Base-by-base conservation (phyloP, 2,888 invertebrate genomes). In the Cheilosia soror region DNA sequence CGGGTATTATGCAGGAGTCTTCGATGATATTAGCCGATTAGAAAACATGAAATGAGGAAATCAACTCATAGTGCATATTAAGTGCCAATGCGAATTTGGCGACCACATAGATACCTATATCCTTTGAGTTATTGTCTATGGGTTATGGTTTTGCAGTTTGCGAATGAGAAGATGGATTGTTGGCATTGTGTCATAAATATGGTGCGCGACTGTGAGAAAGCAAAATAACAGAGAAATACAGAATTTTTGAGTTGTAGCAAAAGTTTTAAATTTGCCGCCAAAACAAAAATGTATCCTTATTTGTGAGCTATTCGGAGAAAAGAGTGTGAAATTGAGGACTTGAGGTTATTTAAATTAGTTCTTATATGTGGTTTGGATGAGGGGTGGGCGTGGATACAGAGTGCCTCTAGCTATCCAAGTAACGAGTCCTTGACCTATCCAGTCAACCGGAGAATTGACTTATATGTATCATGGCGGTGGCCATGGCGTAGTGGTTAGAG, bases 41-140 rank as follows among this genome's bases (percentile, higher is more conserved):
- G 76, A 77, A 81, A 80, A 76, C 84, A 84, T 63, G 72, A 77
- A 80, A 81, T 57, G 76, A 85, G 81, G 81, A 85, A 85, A 81
- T 81, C 68, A 73, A 85, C 85, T 80, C 66, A 72, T 72, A 62
- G 57, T 63, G 81, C 80, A 85, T 85, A 85, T 85, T 77, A 85
- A 85, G 72, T 72, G 72, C 58, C 2, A 57, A 6, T 7, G 68
- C 81, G 62, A 57, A 85, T 85, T 80, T 85, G 77, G 81, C 72
- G 68, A 72, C 11, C 25, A 51, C 47, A 44, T 11, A 44, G 13
- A 49, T 49, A 25, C 25, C 72, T 65, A 77, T 76, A 84, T 84
- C 80, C 75, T 80, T 80, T 80, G 84, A 80, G 71, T 80, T 69
- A 76, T 80, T 44, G 84, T 40, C 60, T 66, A 47, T 42, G 47